Evolutionary conservation across 92 coral and sea anemone species (phyloP).

Genomic region (Porites divaricata): DNA sequence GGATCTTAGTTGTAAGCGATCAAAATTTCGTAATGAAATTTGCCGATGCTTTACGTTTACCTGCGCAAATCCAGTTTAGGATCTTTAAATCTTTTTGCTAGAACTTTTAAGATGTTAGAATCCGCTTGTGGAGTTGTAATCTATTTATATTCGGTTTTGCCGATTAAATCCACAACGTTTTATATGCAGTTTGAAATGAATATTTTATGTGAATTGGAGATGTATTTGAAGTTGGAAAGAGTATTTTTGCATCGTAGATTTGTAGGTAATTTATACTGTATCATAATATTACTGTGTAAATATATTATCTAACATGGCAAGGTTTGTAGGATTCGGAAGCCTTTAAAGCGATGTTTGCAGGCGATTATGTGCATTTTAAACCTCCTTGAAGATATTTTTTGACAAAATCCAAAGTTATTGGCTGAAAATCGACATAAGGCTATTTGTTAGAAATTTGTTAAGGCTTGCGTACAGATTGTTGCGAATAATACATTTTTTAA

Average conservation of each 20-base stretch:
- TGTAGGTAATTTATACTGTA: constrained; percentile 59
- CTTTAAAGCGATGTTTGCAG: constrained; percentile 28
- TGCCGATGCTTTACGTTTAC: background rate
- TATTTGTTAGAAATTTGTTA: background rate
- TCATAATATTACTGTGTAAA: background rate
- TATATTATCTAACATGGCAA: constrained; percentile 8
- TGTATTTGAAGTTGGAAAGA: constrained; percentile 55
- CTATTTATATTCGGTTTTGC: constrained; percentile 47
- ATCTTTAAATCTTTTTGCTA: background rate
- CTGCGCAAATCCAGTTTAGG: background rate
- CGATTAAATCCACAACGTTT: constrained; percentile 46
- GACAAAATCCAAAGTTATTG: background rate
- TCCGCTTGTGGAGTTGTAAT: constrained; percentile 27
- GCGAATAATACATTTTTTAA: background rate
- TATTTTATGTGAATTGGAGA: constrained; percentile 47
- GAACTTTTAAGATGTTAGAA: constrained; percentile 12
- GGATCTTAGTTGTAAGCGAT: constrained; percentile 58
- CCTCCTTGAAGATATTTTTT: constrained; percentile 6
- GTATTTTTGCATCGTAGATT: constrained; percentile 47
- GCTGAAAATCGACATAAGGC: background rate
- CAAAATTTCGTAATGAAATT: constrained; percentile 4
- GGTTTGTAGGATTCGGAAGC: constrained; percentile 26
- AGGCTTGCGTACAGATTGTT: background rate
- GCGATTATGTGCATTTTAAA: background rate
- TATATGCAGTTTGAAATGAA: constrained; percentile 34